Base-by-base conservation (phyloP, 2,888 invertebrate genomes). In the Drosophila yooni region DNA sequence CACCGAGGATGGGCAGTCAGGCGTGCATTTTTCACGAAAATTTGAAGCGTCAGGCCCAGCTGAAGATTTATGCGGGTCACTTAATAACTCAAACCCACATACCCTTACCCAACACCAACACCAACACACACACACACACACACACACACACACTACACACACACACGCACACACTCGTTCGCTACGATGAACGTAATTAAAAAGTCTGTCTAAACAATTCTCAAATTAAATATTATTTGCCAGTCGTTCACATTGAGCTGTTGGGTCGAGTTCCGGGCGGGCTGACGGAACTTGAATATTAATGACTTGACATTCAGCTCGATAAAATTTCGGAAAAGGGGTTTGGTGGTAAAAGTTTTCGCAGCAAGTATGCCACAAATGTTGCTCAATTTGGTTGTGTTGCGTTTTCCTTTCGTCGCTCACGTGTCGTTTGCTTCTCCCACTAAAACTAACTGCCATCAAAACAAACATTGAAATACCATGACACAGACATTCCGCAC, bases 131-230 rank as follows among this genome's bases (percentile, higher is more conserved):
- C 43, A 59, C 11, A 43, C 25, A 38, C 21, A 13, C 25, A 48
- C 27, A 56, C 11, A 33, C 25, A 50, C 48, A 52, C 38, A 51
- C 56, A 53, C 48, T 21, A 64, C 40, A 36, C 34, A 64, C 38
- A 63, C 38, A 61, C 27, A 38, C 38, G 51, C 34, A 58, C 25
- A 43, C 25, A 36, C 18, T 11, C 27, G 50, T n/a, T 50, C 18
- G 33, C 31, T 36, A 54, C 52, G 62, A 74, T 71, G 70, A 64
- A 70, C 68, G 88, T 82, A 89, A 86, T 86, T 89, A 88, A 88
- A 87, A 90, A 86, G 77, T 90, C 83, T 69, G 73, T 75, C 89
- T 83, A 90, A 82, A 90, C 90, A 87, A 88, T 88, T 90, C 89
- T 88, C 80, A 83, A 90, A 87, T 87, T 90, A 87, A 87, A 87